A percentile compares a stretch with the other conserved stretches of the same genome.
Conservation (phyloP, 2,797 vertebrate genomes). For the Onychomys leucogaster region DNA sequence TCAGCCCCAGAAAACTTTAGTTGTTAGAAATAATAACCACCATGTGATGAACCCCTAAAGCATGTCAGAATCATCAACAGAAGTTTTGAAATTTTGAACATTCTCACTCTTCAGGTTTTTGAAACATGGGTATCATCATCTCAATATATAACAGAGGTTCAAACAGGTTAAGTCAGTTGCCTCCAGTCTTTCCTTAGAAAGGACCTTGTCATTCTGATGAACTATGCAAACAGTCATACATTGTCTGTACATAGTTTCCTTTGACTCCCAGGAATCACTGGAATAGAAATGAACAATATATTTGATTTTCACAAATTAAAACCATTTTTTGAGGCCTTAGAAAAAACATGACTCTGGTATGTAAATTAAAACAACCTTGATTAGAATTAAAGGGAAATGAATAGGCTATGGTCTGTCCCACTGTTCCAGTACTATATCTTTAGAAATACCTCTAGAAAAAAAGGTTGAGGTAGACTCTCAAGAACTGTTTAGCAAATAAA, state of each 20-base stretch:
- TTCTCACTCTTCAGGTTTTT: neutral
- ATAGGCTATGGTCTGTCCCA: neutral
- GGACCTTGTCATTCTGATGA: neutral
- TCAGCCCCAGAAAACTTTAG: neutral
- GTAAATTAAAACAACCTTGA: slow-evolving; percentile 19
- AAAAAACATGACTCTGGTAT: neutral
- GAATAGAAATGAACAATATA: slow-evolving; percentile 29
- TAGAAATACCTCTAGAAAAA: slow-evolving; percentile 14
- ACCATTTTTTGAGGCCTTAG: slow-evolving; percentile 10
- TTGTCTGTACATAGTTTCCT: neutral
- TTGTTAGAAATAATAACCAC: slow-evolving; percentile 1
- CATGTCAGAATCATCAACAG: neutral
- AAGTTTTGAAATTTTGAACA: slow-evolving; percentile 29
- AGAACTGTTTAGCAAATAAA: slow-evolving; percentile 73
- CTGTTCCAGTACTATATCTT: neutral
- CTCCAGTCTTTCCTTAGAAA: slow-evolving; percentile 21
- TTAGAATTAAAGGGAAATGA: neutral
- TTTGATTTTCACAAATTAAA: slow-evolving; percentile 44
- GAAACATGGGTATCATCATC: neutral
- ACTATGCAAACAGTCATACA: neutral
- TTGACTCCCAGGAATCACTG: neutral
- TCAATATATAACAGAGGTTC: neutral
- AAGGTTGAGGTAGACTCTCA: slow-evolving; percentile 1
- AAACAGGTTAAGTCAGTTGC: neutral
- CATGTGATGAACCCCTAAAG: neutral